A percentile compares a stretch with the other conserved stretches of the same genome.
Conservation (phyloP, 1,140 invertebrate species). For the Copidosoma floridanum region DNA sequence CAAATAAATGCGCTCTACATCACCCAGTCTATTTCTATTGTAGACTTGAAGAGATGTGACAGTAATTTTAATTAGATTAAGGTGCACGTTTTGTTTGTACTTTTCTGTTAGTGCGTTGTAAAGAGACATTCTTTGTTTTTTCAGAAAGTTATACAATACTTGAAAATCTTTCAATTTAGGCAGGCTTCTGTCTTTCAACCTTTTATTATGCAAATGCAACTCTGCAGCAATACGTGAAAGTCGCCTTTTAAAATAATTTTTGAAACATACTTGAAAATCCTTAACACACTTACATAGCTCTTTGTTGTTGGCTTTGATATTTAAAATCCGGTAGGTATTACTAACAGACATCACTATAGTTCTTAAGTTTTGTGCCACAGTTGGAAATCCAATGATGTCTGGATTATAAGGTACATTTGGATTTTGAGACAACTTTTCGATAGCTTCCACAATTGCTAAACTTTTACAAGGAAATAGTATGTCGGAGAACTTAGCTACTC, state of each 20-base stretch:
- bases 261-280: not conserved
- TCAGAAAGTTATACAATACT: not conserved
- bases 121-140: not conserved
- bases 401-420: not conserved
- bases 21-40: slow-evolving; percentile 21
- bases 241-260: not conserved
- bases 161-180: slow-evolving; percentile 19
- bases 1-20: slow-evolving; percentile 12
- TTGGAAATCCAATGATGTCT: not conserved
- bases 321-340: not conserved
- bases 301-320: not conserved
- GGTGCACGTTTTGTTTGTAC: not conserved
- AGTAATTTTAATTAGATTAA: slow-evolving; percentile 1
- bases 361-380: not conserved
- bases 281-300: not conserved
- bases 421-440: not conserved
- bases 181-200: slow-evolving; percentile 9
- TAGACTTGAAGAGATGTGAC: slow-evolving; percentile 15
- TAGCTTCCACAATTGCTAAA: not conserved
- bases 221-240: slow-evolving; percentile 6
- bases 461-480: not conserved
- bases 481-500: not conserved
- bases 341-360: not conserved
- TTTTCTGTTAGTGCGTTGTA: not conserved
- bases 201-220: slow-evolving; percentile 6